Percentiles rank a stretch among this genome's conserved stretches.
Conservation (phyloP, 2,113 vertebrate genomes). For the Choloepus hoffmanni region DNA sequence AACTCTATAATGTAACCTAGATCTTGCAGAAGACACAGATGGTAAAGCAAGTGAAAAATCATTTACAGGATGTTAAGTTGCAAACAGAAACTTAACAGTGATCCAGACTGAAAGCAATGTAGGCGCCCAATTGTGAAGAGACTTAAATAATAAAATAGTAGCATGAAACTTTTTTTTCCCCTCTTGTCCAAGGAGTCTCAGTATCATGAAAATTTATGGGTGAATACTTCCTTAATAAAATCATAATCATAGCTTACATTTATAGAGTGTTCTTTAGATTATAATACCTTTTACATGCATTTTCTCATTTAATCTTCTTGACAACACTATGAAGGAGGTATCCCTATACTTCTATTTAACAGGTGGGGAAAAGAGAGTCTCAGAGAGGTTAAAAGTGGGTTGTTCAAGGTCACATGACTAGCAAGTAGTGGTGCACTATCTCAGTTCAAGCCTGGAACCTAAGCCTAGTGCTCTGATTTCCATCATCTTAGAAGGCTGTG, state of each 20-base stretch:
- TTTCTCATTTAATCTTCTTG: constrained; percentile 52
- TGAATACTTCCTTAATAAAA: not conserved
- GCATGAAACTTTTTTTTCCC: not conserved
- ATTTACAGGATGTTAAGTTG: constrained; percentile 65
- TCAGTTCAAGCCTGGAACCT: not conserved
- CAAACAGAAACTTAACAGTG: constrained; percentile 68
- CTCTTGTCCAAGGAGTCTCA: not conserved
- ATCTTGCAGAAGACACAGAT: constrained; percentile 67
- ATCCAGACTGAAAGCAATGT: constrained; percentile 55
- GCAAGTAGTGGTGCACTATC: not conserved
- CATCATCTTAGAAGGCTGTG: too few species aligned
- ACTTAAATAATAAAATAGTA: constrained; percentile 65
- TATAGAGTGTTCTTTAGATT: not conserved
- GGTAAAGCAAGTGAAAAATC: constrained; percentile 61
- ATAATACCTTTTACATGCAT: not conserved
- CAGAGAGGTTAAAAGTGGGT: not conserved
- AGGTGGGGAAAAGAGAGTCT: not conserved
- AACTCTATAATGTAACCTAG: constrained; percentile 48
- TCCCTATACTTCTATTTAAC: not conserved
- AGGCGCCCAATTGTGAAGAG: constrained; percentile 60
- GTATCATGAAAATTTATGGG: not conserved
- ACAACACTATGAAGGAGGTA: not conserved
- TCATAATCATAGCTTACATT: not conserved
- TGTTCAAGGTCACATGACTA: not conserved
- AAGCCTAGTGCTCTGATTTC: not conserved